Base-by-base conservation (phyloP, 2,797 vertebrate species). In the Centropyge bicolor region DNA sequence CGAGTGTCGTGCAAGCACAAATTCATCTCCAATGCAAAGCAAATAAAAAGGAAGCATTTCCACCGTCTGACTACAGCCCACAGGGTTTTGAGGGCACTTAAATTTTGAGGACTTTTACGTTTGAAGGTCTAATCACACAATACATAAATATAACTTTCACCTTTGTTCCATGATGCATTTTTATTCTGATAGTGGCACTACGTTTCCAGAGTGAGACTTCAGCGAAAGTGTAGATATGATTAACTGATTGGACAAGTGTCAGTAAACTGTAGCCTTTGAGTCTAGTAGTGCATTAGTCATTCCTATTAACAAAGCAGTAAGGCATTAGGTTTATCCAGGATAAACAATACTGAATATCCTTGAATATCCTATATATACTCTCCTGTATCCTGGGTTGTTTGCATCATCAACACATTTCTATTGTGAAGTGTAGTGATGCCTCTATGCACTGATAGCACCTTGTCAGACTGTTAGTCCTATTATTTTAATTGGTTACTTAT, bases 141-240 rank as follows among this genome's bases (percentile, higher is more conserved):
- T 46, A 20, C 24, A 24, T 48, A 60, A n/a, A 40, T 55, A 41
- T n/a, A 48, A 52, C 7, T 11, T 12, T 67, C 57, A 59, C 24
- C 43, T 52, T 68, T 52, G n/a, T 65, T 55, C 41, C 22, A 10
- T n/a, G 22, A 64, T 59, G n/a, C 16, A 20, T 74, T 68, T 83
- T 73, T 43, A 57, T 64, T 75, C 12, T 31, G 14, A 62, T 54
- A 19, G 43, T 31, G 48, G 36, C 46, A 4, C 9, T 57, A 24
- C 19, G 36, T 63, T 31, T 64, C 4, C 1, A 35, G 12, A 81
- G 43, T 55, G 55, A 71, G 16, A 65, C 62, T 65, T 45, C 5
- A 51, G 27, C 40, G 49, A 4, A 43, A 66, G 35, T 62, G 24
- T 7, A 64, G 22, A 54, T 59, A 69, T 64, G 35, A 63, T 78